Percentiles rank a stretch among this genome's conserved stretches.
Evolutionary conservation across 92 coral and sea anemone genomes (phyloP).

Genomic region (Porites evermanni): DNA sequence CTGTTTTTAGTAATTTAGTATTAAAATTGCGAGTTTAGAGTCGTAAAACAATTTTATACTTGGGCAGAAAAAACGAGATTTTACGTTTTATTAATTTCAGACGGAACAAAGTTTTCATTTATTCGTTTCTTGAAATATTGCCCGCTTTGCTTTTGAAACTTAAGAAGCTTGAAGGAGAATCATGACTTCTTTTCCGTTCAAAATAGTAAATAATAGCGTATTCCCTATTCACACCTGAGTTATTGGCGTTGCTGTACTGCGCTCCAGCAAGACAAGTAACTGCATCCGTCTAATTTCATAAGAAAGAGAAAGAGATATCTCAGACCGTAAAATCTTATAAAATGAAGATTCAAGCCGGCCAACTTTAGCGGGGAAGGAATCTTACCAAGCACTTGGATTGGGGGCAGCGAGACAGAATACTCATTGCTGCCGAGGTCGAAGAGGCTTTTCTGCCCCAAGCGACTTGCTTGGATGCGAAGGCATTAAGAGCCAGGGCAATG

Average conservation of each 20-base stretch:
- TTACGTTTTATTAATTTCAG: too few species aligned
- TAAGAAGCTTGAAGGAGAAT: too few species aligned
- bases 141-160: too few species aligned
- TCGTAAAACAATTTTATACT: too few species aligned
- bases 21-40: too few species aligned
- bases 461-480: neutral
- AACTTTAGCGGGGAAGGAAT: neutral
- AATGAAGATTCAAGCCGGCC: neutral
- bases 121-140: too few species aligned
- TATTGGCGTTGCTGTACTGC: neutral
- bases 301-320: neutral
- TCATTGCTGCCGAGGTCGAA: neutral
- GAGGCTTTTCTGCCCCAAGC: neutral
- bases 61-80: too few species aligned
- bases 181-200: too few species aligned
- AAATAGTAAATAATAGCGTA: too few species aligned
- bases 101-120: too few species aligned
- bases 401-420: neutral
- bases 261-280: conserved; percentile 1
- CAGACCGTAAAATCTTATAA: neutral
- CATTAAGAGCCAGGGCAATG: neutral
- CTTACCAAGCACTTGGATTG: neutral
- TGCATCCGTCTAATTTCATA: conserved; percentile 4
- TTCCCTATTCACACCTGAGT: neutral
- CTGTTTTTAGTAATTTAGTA: too few species aligned